These are phyloP conservation scores for Crotalus tigris DNA, from an alignment of 2,113 vertebrate species.

Conservation along the genomic window DNA sequence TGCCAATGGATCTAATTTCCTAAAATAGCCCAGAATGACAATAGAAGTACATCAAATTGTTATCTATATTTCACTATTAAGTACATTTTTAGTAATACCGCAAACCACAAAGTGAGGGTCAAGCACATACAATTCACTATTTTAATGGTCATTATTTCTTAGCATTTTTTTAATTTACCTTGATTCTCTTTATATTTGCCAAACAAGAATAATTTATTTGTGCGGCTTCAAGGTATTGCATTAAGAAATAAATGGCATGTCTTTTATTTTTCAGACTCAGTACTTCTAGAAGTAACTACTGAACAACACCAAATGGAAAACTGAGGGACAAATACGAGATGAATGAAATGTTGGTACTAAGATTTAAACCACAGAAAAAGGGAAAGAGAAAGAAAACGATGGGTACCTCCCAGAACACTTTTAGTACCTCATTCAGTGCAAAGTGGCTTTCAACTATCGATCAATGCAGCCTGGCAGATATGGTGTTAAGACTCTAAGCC, in stretches of 20 bases:
- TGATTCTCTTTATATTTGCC: not conserved
- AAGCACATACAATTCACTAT: not conserved
- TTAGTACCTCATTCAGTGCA: not conserved
- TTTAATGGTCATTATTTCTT: not conserved
- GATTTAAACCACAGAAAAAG: not conserved
- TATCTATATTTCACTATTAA: not conserved
- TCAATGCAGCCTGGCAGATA: not conserved
- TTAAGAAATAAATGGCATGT: not conserved
- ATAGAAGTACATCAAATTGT: not conserved
- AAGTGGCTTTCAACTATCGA: not conserved
- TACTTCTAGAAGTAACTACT: not conserved
- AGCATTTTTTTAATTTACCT: not conserved
- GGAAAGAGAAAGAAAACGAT: not conserved
- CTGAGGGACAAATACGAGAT: not conserved
- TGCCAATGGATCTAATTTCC: not conserved
- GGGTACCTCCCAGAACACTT: not conserved
- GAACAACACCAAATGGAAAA: not conserved
- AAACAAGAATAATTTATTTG: not conserved
- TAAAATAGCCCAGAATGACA: not conserved
- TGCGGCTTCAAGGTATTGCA: not conserved
- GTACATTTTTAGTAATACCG: not conserved
- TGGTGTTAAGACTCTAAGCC: not conserved
- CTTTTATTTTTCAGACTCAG: not conserved
- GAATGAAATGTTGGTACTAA: not conserved
- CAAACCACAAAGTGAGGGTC: not conserved